Percentiles rank a stretch among this genome's conserved stretches.
These are phyloP conservation scores for Pissodes strobi DNA, from an alignment of 1,140 invertebrate genomes.

Conservation along the genomic window DNA sequence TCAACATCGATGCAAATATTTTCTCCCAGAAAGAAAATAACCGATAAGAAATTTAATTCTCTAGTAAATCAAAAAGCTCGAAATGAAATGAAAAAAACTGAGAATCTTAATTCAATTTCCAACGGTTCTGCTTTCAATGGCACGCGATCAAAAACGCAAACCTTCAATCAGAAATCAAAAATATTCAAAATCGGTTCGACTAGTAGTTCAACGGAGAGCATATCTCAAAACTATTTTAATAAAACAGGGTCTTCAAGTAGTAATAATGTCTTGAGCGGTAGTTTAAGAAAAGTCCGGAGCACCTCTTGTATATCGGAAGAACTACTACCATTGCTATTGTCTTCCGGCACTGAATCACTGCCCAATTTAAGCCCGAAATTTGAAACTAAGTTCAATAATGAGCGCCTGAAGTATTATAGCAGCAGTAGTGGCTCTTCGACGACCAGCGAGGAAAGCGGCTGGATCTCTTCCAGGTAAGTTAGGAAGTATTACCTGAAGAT, in stretches of 20 bases:
- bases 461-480: slow-evolving; percentile 68
- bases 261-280: slow-evolving; percentile 2
- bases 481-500: too few relatives aligned
- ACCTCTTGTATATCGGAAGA: slow-evolving; percentile 63
- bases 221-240: slow-evolving; percentile 13
- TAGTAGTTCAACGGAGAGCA: slow-evolving; percentile 41
- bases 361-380: slow-evolving; percentile 65
- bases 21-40: slow-evolving; percentile 33
- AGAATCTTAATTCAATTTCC: slow-evolving; percentile 1
- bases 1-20: slow-evolving; percentile 44
- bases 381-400: slow-evolving; percentile 28
- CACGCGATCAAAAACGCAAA: slow-evolving; percentile 14
- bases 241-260: slow-evolving; percentile 35
- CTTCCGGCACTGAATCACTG: slow-evolving; percentile 62
- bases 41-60: slow-evolving; percentile 38
- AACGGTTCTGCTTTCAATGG: slow-evolving; percentile 9
- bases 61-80: slow-evolving; percentile 36
- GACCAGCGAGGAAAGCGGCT: slow-evolving; percentile 75
- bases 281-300: slow-evolving; percentile 62
- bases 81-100: slow-evolving; percentile 27
- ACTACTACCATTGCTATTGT: slow-evolving; percentile 37
- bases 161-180: slow-evolving; percentile 26
- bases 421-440: slow-evolving; percentile 66
- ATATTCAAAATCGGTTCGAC: slow-evolving; percentile 40
- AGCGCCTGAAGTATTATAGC: slow-evolving; percentile 45